phyloP scores from a whole-genome alignment of 2,113 vertebrate species.

The Eclectus roratus region DNA sequence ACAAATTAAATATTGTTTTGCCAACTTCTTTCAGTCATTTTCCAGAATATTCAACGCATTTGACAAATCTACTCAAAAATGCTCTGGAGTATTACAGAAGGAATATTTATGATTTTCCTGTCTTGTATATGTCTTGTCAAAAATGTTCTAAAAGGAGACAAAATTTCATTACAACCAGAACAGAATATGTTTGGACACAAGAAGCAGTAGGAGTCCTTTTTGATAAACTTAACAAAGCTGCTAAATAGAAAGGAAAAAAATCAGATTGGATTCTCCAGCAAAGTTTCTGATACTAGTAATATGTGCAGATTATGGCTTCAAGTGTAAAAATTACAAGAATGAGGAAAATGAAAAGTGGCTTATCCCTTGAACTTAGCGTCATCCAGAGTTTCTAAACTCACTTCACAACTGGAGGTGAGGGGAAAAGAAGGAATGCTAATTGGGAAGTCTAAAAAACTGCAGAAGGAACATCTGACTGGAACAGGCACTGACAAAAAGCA shows the following conservation, averaged over 20 bases:
- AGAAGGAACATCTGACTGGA: not conserved
- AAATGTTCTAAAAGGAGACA: not conserved
- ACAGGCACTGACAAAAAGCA: not conserved
- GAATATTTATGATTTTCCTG: not conserved
- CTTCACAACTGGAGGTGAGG: not conserved
- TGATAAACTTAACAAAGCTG: not conserved
- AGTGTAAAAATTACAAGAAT: constrained; percentile 17
- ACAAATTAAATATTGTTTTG: not conserved
- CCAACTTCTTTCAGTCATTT: not conserved
- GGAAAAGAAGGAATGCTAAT: constrained; percentile 22
- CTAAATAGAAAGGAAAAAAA: not conserved
- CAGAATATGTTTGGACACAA: not conserved
- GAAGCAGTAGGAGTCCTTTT: not conserved
- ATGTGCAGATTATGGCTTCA: not conserved
- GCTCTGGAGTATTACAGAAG: not conserved
- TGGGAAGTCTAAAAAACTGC: constrained; percentile 25
- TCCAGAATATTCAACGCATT: not conserved
- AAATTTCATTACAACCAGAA: not conserved
- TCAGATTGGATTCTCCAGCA: not conserved
- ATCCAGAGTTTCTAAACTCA: constrained; percentile 19
- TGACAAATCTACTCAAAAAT: not conserved
- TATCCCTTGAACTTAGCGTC: constrained; percentile 24
- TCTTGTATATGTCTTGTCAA: not conserved
- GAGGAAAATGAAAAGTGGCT: constrained; percentile 12
- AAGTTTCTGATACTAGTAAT: not conserved